Evolutionary conservation across 1,140 invertebrate species (phyloP).

Genomic region (Diprion similis): DNA sequence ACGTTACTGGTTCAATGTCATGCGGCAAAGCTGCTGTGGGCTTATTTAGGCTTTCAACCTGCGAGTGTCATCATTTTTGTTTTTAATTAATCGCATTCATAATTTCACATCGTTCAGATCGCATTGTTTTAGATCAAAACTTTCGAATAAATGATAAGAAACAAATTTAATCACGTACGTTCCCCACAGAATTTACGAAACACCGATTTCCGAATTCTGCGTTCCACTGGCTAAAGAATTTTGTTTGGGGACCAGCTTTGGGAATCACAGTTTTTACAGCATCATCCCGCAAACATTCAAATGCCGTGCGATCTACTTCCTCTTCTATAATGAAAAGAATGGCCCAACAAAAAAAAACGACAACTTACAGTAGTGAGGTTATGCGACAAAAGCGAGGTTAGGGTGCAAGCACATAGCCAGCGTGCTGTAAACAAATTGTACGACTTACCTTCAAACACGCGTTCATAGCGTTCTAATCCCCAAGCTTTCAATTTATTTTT

Average conservation of each 20-base stretch:
- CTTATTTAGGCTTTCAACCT: too few species aligned
- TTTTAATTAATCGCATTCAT: background rate
- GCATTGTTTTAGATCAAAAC: too few species aligned
- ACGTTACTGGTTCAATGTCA: too few species aligned
- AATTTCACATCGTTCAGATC: background rate
- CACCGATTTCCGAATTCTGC: background rate
- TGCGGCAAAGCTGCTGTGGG: too few species aligned
- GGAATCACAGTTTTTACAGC: conserved; percentile 2
- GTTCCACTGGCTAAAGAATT: conserved; percentile 18
- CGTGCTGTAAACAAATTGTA: background rate
- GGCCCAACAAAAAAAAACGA: background rate
- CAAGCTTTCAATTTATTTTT: background rate
- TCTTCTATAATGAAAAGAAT: conserved; percentile 15
- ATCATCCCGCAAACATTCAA: conserved; percentile 8
- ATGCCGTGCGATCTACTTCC: conserved; percentile 12
- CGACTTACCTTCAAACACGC: background rate
- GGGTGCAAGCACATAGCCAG: background rate
- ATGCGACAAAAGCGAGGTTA: background rate
- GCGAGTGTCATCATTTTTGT: too few species aligned
- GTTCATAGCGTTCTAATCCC: background rate
- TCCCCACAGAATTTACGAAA: background rate
- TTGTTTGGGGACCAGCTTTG: conserved; percentile 15
- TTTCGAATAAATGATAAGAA: background rate
- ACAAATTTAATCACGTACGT: background rate
- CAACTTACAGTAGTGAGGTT: background rate